A percentile compares a stretch with the other conserved stretches of the same genome.
Conservation (phyloP, 2,888 invertebrate species). For the Acanthosepion esculentum region DNA sequence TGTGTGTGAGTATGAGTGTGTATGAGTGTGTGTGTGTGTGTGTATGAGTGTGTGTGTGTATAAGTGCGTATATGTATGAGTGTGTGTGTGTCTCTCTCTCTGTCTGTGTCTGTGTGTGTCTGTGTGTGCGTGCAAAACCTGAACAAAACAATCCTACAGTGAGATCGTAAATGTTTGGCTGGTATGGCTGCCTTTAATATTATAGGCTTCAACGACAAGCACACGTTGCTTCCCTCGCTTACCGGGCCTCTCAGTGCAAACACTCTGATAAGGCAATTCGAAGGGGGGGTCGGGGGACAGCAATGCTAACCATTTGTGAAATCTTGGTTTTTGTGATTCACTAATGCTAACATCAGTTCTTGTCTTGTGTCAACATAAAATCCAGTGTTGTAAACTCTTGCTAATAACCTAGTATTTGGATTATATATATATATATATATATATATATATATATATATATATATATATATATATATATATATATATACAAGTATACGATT, state of each 20-base stretch:
- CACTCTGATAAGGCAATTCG: neutral
- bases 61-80: neutral
- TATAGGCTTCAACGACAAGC: neutral
- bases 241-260: neutral
- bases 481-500: too few species aligned
- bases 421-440: neutral
- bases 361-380: neutral
- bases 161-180: neutral
- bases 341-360: neutral
- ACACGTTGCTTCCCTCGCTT: neutral
- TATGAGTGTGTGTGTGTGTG: too few species aligned
- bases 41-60: neutral
- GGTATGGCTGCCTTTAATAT: neutral
- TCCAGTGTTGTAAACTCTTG: neutral
- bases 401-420: neutral
- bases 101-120: too few species aligned
- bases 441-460: too few species aligned
- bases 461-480: too few species aligned
- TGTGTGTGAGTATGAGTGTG: neutral
- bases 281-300: neutral
- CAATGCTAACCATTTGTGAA: neutral
- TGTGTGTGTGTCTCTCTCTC: too few species aligned
- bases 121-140: neutral
- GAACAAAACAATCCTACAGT: neutral
- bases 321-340: neutral